Evolutionary conservation across 2,113 vertebrate species (phyloP).

Genomic region (Psammodynastes pulverulentus): DNA sequence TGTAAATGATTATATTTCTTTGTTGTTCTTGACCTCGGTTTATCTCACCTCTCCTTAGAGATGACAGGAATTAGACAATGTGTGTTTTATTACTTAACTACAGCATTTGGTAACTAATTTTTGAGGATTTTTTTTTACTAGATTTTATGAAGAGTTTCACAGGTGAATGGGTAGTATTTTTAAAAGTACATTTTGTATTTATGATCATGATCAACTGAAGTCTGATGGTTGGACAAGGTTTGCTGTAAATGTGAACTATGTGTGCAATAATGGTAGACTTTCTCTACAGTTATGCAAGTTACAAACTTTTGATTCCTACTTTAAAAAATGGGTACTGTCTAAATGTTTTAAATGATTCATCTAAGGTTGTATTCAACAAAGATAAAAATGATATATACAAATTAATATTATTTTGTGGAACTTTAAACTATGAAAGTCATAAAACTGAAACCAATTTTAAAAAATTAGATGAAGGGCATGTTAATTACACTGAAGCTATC

Average conservation of each 20-base stretch:
- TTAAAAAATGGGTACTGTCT: neutral
- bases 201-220: neutral
- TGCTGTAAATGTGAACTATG: neutral
- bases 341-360: neutral
- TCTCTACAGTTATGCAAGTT: neutral
- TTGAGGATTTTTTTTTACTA: constrained; percentile 1
- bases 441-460: neutral
- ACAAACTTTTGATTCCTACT: neutral
- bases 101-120: neutral
- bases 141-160: constrained; percentile 9
- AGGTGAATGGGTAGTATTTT: neutral
- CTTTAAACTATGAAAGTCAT: neutral
- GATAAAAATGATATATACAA: neutral
- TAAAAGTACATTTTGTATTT: neutral
- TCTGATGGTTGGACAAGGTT: neutral
- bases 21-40: neutral
- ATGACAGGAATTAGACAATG: neutral
- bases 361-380: neutral
- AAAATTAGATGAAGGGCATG: neutral
- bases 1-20: neutral
- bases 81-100: neutral
- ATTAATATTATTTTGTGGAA: neutral
- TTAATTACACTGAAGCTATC: neutral
- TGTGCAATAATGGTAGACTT: neutral
- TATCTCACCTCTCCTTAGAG: neutral